Base-by-base conservation (phyloP, 2,888 invertebrate genomes). In the Helleia helle region DNA sequence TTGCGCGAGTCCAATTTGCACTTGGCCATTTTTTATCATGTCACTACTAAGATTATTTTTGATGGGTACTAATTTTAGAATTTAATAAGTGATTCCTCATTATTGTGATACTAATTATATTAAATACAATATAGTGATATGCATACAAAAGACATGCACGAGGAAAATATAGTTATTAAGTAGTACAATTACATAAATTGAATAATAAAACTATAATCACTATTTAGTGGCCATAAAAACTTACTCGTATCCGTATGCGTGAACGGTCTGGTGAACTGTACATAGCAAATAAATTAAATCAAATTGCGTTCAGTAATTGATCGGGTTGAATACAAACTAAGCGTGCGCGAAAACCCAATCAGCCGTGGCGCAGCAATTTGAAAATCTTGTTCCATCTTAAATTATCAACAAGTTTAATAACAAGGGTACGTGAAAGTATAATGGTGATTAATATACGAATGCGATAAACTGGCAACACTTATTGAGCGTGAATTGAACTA, bases 351-450 rank as follows among this genome's bases (percentile, higher is more conserved):
- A 71, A 65, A 59, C 47, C 65, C 71, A 77, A 72, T 79, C 69
- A 69, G 62, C 61, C 73, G 70, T 62, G 65, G 73, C 75, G 65
- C 56, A 51, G 65, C 79, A 77, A 80, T 79, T 77, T 76, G 62
- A 75, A 70, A 69, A 58, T 61, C 74, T 62, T 79, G 79, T 80
- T 72, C 64, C 72, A 69, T 72, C 75, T 79, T 72, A 74, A 80
- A 75, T 80, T 79, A 81, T 77, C 77, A 71, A 75, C 80, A 79
- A 72, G 69, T 76, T 76, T 76, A 74, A 80, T 76, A 80, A 79
- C 75, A 76, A 74, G 72, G 74, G 58, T 70, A 64, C 65, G 71
- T 55, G 65, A 69, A 75, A 64, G 71, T 70, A 74, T 75, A 77
- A 79, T 76, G 68, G 65, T 65, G 71, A 76, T 18, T 34, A 34